Evolutionary conservation across 2,797 vertebrate species (phyloP), one percentile per base, ranked within the genome.

Genomic region (Sebastes itinus): DNA sequence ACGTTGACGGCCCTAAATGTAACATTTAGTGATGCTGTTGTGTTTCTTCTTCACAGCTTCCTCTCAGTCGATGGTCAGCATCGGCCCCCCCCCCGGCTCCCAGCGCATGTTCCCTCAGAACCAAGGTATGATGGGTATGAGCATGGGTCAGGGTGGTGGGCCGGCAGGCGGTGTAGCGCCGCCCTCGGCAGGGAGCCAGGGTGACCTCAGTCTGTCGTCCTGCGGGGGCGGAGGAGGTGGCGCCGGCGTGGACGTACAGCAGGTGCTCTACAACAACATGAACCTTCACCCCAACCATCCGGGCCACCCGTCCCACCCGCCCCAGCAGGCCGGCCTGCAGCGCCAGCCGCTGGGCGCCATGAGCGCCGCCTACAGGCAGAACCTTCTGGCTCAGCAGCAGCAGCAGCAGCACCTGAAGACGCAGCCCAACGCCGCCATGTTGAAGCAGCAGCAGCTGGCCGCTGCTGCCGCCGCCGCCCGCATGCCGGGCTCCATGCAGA

Each of bases 91-190:
- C 86, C 94, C 97, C 0, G 94, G 91, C 2, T 93, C 96, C 32
- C 97, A 97, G 38, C 97, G 97, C 10, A 97, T 97, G 95, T 99
- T 99, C 90, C 80, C 97, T 77, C 97, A 97, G 92, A 92, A 94
- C n/a, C 97, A 97, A 87, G 93, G 91, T 83, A 96, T 99, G 95
- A 96, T 99, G 93, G 96, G 95, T 49, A 96, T 99, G 92, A 96
- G 89, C 66, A 90, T 96, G 72, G 95, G 95, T 2, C 97, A 97
- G 64, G 84, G 86, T 1, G 87, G 96, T 0, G 97, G 96, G 20
- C 91, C 97, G 1, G 60, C 94, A 0, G 77, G 90, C 0, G 85
- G 89, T 0, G 95, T 87, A 1, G 90, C 90, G 4, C 89, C 96
- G 5, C 93, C 96, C 67, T 85, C 98, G 0, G 86, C 93, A 1